Conservation (phyloP, 2,888 invertebrate species). For the Xanthorhoe designata region DNA sequence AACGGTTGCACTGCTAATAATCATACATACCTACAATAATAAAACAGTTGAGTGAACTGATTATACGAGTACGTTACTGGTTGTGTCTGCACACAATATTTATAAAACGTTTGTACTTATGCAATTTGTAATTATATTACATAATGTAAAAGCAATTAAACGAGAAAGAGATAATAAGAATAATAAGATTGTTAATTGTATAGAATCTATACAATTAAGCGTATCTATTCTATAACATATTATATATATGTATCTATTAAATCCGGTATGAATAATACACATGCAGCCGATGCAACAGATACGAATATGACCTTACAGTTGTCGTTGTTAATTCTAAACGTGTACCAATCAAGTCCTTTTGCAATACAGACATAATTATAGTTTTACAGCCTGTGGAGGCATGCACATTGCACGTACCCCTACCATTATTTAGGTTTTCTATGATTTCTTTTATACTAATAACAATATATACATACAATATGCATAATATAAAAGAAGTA, state of each 20-base stretch:
- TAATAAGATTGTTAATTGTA: conserved; percentile 2
- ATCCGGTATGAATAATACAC: conserved; percentile 25
- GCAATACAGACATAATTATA: conserved; percentile 36
- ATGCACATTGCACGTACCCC: conserved; percentile 18
- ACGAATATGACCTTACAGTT: conserved; percentile 41
- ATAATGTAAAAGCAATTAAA: background rate
- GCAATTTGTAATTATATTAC: conserved; percentile 8
- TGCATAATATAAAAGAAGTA: too few species aligned
- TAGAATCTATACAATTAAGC: conserved; percentile 10
- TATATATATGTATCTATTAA: conserved; percentile 10
- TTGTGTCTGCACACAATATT: background rate
- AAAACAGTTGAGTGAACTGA: background rate
- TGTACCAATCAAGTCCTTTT: conserved; percentile 41
- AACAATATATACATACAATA: too few species aligned
- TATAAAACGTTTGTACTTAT: conserved; percentile 3
- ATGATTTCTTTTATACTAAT: too few species aligned
- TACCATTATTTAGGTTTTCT: conserved; percentile 12
- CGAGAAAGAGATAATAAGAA: too few species aligned
- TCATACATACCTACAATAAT: background rate
- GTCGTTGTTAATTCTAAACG: conserved; percentile 43
- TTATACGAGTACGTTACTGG: background rate
- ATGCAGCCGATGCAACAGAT: conserved; percentile 36
- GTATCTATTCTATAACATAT: background rate
- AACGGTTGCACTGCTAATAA: too few species aligned
- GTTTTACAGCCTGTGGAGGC: conserved; percentile 38